Percentiles rank a stretch among this genome's conserved stretches.
Evolutionary conservation across 2,113 vertebrate species (phyloP).

Genomic region (Etheostoma cragini): DNA sequence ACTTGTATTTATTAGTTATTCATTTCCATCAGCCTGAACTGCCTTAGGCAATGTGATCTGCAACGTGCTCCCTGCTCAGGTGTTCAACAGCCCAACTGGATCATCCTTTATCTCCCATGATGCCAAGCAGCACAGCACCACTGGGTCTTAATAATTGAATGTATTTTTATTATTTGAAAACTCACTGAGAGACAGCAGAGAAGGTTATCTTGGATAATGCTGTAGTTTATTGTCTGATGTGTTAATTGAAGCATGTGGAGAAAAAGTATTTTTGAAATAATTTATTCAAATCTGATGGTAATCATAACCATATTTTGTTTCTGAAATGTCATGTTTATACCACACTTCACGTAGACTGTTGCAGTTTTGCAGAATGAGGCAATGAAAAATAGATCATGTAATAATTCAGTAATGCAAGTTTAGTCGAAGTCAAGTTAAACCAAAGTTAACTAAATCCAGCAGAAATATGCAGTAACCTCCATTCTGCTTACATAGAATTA

Average conservation of each 20-base stretch:
- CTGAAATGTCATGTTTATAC: background rate
- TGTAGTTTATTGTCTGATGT: background rate
- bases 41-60: constrained; percentile 65
- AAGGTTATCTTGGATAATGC: background rate
- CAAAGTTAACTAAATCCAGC: background rate
- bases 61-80: constrained; percentile 66
- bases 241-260: constrained; percentile 13
- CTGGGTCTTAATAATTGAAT: constrained; percentile 27
- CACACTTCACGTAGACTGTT: background rate
- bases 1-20: constrained; percentile 81
- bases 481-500: background rate
- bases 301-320: background rate
- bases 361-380: background rate
- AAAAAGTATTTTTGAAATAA: background rate
- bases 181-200: background rate
- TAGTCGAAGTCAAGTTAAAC: background rate
- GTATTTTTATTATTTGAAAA: constrained; percentile 29
- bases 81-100: constrained; percentile 55
- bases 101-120: constrained; percentile 46
- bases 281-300: background rate
- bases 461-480: background rate
- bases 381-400: background rate
- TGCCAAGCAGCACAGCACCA: constrained; percentile 37
- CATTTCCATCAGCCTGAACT: constrained; percentile 71
- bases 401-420: background rate